Evolutionary conservation across 2,888 invertebrate genomes (phyloP).

Genomic region (Agrotis exclamationis): DNA sequence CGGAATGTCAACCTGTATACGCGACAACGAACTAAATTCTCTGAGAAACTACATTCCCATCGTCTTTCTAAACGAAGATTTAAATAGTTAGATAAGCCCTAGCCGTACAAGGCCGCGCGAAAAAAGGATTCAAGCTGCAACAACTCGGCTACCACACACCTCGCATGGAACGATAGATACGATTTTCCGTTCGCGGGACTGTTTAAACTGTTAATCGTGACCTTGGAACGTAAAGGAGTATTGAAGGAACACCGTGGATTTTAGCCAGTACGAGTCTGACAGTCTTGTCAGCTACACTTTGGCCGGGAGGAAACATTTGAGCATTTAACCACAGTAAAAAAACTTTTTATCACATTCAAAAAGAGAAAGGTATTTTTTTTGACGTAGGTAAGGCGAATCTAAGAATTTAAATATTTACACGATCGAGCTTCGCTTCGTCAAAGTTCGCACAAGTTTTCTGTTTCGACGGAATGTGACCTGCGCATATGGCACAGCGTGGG

Average conservation of each 20-base stretch:
- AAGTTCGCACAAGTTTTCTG: conserved; percentile 32
- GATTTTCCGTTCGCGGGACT: background rate
- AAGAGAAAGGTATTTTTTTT: background rate
- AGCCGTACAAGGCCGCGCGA: too few species aligned
- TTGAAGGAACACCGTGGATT: too few species aligned
- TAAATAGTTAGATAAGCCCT: background rate
- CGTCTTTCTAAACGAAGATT: background rate
- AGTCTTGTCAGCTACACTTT: too few species aligned
- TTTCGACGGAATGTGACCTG: conserved; percentile 23
- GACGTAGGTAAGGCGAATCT: background rate
- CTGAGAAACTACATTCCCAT: background rate
- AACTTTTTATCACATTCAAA: background rate
- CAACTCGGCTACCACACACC: background rate
- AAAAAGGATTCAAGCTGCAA: too few species aligned
- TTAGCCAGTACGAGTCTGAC: too few species aligned
- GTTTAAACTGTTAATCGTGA: too few species aligned
- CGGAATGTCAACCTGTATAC: background rate
- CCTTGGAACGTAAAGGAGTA: too few species aligned
- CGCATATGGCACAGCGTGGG: background rate
- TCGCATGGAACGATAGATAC: background rate
- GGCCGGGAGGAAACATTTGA: too few species aligned
- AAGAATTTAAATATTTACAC: background rate
- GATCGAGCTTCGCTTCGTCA: conserved; percentile 7
- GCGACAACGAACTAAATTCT: background rate
- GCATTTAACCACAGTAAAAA: too few species aligned